These are phyloP conservation scores for Latrodectus elegans DNA, from an alignment of 2,888 invertebrate species.

Conservation along the genomic window DNA sequence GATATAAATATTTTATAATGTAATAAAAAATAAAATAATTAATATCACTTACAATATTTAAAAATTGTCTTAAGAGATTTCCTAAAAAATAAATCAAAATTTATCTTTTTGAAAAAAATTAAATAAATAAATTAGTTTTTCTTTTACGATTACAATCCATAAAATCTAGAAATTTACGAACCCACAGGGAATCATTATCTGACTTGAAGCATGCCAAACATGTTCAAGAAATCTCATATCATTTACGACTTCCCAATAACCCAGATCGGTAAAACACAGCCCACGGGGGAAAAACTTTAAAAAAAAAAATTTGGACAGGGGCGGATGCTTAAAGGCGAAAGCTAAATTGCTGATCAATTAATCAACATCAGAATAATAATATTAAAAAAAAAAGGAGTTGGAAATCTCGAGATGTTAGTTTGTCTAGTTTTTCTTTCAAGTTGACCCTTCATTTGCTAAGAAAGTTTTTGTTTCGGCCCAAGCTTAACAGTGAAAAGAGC, in stretches of 20 bases:
- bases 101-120: too few species aligned
- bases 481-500: slow-evolving; percentile 16
- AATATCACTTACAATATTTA: too few species aligned
- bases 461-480: neutral
- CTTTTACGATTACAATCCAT: too few species aligned
- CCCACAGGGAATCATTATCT: neutral
- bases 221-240: slow-evolving; percentile 4
- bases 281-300: neutral
- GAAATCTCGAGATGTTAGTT: neutral
- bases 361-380: slow-evolving; percentile 29
- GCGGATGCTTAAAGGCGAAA: slow-evolving; percentile 29
- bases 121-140: too few species aligned
- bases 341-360: slow-evolving; percentile 17
- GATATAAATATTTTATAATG: too few species aligned
- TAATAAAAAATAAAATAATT: too few species aligned
- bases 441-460: neutral
- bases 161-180: neutral
- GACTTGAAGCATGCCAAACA: neutral
- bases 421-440: slow-evolving; percentile 16
- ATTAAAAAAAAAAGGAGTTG: neutral
- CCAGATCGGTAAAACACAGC: slow-evolving; percentile 19
- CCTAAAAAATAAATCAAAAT: too few species aligned
- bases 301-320: neutral
- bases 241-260: slow-evolving; percentile 23
- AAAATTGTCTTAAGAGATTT: too few species aligned